These are phyloP conservation scores for Pachydiplax longipennis DNA, from an alignment of 2,888 invertebrate genomes.

Conservation along the genomic window DNA sequence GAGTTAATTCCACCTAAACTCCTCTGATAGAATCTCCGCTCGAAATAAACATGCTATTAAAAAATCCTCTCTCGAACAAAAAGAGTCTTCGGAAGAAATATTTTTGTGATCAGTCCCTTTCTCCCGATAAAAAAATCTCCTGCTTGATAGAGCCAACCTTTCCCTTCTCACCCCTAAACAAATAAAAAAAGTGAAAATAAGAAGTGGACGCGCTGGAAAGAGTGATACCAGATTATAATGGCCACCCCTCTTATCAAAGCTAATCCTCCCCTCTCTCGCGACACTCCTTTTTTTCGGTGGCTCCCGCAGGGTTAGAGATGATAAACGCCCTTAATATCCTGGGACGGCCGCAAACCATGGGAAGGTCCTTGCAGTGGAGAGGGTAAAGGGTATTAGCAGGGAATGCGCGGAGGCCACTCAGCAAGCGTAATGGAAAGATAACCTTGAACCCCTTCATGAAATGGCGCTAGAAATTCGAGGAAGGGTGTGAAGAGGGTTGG, in stretches of 20 bases:
- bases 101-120: not conserved
- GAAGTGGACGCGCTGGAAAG: not conserved
- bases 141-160: not conserved
- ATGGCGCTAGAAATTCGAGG: not conserved
- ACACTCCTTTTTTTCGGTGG: not conserved
- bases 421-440: not conserved
- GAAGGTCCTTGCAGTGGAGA: not conserved
- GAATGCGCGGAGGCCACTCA: not conserved
- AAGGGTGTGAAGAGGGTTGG: not conserved
- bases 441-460: not conserved
- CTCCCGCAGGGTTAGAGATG: not conserved
- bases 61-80: not conserved
- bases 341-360: not conserved
- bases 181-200: not conserved
- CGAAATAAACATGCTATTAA: too few species aligned
- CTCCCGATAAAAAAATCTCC: not conserved
- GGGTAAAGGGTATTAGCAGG: not conserved
- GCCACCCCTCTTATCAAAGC: not conserved
- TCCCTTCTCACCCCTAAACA: not conserved
- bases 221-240: not conserved
- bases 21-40: too few species aligned
- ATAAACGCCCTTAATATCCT: not conserved
- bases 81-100: not conserved
- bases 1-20: too few species aligned
- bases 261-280: not conserved